These are phyloP conservation scores for Oscheius onirici DNA, from an alignment of 2,888 invertebrate species.

Conservation along the genomic window DNA sequence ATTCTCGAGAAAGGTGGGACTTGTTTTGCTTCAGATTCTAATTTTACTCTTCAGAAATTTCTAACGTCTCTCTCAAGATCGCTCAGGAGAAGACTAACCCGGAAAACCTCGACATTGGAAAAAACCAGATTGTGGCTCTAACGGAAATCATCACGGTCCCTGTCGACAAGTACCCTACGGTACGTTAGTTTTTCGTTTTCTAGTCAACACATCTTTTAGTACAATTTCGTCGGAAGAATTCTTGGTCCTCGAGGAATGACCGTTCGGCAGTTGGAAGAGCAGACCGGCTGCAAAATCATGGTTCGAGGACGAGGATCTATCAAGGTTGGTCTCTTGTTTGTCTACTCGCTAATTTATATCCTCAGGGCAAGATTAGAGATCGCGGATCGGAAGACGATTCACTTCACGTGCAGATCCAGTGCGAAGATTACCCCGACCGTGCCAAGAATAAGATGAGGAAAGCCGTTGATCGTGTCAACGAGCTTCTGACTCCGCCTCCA, in stretches of 20 bases:
- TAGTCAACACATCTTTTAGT: too few relatives aligned
- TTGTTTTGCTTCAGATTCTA: background rate
- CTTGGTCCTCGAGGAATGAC: slow-evolving; percentile 99
- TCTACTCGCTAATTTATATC: too few relatives aligned
- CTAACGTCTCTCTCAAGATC: background rate
- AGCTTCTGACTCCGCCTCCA: slow-evolving; percentile 94
- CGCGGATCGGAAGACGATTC: slow-evolving; percentile 89
- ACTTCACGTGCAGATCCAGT: slow-evolving; percentile 95
- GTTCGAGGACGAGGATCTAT: slow-evolving; percentile 78
- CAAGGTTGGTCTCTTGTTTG: slow-evolving; percentile 41
- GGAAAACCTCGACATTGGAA: too few relatives aligned
- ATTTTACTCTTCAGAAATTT: slow-evolving; percentile 20
- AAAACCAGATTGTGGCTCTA: slow-evolving; percentile 80
- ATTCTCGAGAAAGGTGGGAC: slow-evolving; percentile 20
- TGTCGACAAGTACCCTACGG: slow-evolving; percentile 98
- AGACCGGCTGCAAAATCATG: slow-evolving; percentile 99
- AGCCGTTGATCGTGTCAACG: slow-evolving; percentile 97
- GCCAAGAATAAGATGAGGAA: slow-evolving; percentile 91
- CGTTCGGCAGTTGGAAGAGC: slow-evolving; percentile 98
- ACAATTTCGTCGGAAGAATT: slow-evolving; percentile 99
- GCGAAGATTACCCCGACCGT: slow-evolving; percentile 97
- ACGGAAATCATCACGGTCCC: slow-evolving; percentile 99
- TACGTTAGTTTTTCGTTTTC: too few relatives aligned
- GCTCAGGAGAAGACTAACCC: background rate
- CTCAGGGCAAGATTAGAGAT: slow-evolving; percentile 80